Evolutionary conservation across 1,140 invertebrate species (phyloP).

Genomic region (Octopus sinensis): DNA sequence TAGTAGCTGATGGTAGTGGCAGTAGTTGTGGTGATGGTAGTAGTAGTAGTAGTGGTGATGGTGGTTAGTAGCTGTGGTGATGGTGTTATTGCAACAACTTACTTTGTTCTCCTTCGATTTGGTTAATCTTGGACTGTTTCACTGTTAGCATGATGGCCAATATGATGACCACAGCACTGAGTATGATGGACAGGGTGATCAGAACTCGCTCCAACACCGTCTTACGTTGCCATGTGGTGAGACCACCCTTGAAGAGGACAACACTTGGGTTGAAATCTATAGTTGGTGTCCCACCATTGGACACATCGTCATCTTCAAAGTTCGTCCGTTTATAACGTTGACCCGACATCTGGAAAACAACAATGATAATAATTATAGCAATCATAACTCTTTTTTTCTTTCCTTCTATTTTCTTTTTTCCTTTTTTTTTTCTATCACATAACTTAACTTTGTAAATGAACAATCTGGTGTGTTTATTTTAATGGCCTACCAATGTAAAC

Average conservation of each 20-base stretch:
- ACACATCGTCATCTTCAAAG: constrained; percentile 60
- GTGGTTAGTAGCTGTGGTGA: too few species aligned
- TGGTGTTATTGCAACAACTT: neutral
- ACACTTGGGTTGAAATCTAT: constrained; percentile 42
- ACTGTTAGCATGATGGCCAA: constrained; percentile 65
- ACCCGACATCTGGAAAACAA: constrained; percentile 57
- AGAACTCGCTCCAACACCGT: constrained; percentile 43
- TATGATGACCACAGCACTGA: constrained; percentile 44
- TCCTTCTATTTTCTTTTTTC: too few species aligned
- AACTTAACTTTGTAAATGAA: too few species aligned
- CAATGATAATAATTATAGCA: too few species aligned
- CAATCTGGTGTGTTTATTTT: too few species aligned
- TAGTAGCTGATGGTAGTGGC: too few species aligned
- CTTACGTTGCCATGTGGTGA: constrained; percentile 64
- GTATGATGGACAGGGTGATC: constrained; percentile 30
- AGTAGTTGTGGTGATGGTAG: too few species aligned
- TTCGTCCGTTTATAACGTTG: constrained; percentile 59
- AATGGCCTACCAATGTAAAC: too few species aligned
- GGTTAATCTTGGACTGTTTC: constrained; percentile 30
- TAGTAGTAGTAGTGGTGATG: too few species aligned
- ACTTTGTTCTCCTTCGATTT: constrained; percentile 12
- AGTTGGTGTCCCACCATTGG: constrained; percentile 40
- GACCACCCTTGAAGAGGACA: constrained; percentile 43
- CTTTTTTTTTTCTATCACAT: too few species aligned
- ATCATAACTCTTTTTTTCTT: too few species aligned